Percentiles rank a stretch among this genome's conserved stretches.
phyloP scores from a whole-genome alignment of 2,888 invertebrate genomes.

The Anodontia alba region DNA sequence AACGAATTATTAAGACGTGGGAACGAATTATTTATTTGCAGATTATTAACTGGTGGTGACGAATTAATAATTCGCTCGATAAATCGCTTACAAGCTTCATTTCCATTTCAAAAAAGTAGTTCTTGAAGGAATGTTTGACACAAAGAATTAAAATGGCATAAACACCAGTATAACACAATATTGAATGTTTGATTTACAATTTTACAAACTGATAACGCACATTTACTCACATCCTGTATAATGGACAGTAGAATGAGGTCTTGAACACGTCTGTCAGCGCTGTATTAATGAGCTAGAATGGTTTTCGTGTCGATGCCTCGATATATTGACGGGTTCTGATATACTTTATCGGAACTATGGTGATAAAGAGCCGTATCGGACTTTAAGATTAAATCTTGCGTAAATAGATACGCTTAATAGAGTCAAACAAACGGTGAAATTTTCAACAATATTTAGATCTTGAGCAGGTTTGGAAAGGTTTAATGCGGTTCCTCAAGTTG shows the following conservation, averaged over 20 bases:
- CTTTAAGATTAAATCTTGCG: slow-evolving; percentile 3
- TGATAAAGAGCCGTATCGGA: not conserved
- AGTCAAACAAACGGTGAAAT: not conserved
- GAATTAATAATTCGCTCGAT: too few relatives aligned
- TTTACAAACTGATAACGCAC: not conserved
- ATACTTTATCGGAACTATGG: not conserved
- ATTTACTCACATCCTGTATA: not conserved
- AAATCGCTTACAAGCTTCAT: too few relatives aligned
- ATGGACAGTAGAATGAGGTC: not conserved
- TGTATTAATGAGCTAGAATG: slow-evolving; percentile 43
- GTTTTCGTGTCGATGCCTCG: slow-evolving; percentile 26
- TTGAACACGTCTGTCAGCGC: slow-evolving; percentile 34
- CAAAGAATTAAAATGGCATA: too few relatives aligned
- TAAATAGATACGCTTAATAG: not conserved
- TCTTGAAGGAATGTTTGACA: too few relatives aligned
- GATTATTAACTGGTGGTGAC: too few relatives aligned
- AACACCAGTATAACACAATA: too few relatives aligned
- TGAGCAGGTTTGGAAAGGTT: too few relatives aligned
- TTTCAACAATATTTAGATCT: not conserved
- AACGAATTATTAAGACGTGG: too few relatives aligned
- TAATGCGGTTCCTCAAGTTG: too few relatives aligned
- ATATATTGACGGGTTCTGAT: slow-evolving; percentile 36
- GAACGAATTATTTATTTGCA: too few relatives aligned
- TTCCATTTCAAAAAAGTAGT: too few relatives aligned
- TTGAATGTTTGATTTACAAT: too few relatives aligned